These are phyloP conservation scores for Melikaiella ostensackeni DNA, from an alignment of 2,888 invertebrate genomes.

Conservation along the genomic window DNA sequence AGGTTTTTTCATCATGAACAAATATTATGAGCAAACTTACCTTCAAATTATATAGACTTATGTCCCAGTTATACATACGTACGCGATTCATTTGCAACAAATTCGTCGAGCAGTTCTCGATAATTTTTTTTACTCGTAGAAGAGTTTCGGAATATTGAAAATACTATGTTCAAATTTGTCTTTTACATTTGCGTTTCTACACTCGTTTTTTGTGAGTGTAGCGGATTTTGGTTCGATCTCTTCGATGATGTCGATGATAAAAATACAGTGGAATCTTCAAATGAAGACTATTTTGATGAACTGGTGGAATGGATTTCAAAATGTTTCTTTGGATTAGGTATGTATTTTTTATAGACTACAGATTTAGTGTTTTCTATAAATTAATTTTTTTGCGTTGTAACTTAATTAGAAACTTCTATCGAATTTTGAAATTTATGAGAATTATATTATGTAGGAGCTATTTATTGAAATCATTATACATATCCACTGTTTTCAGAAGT, in stretches of 20 bases:
- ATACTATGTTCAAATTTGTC: slow-evolving; percentile 3
- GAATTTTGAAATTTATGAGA: too few relatives aligned
- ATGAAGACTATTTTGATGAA: not conserved
- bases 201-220: not conserved
- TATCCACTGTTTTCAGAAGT: too few relatives aligned
- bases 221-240: not conserved
- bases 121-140: not conserved
- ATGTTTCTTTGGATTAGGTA: slow-evolving; percentile 1
- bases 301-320: not conserved
- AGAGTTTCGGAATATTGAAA: not conserved
- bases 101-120: not conserved
- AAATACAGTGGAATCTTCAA: not conserved
- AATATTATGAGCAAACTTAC: not conserved
- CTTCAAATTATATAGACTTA: slow-evolving; percentile 5
- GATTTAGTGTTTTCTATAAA: too few relatives aligned
- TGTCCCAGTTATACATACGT: not conserved
- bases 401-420: too few relatives aligned
- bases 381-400: too few relatives aligned
- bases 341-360: not conserved
- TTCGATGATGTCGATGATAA: not conserved
- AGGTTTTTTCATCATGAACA: slow-evolving; percentile 6
- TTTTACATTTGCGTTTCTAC: slow-evolving; percentile 5
- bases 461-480: too few relatives aligned
- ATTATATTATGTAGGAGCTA: too few relatives aligned
- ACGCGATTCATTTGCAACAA: not conserved